A percentile compares a stretch with the other conserved stretches of the same genome.
Conservation (phyloP, 2,888 invertebrate genomes). For the Calameuta filiformis region DNA sequence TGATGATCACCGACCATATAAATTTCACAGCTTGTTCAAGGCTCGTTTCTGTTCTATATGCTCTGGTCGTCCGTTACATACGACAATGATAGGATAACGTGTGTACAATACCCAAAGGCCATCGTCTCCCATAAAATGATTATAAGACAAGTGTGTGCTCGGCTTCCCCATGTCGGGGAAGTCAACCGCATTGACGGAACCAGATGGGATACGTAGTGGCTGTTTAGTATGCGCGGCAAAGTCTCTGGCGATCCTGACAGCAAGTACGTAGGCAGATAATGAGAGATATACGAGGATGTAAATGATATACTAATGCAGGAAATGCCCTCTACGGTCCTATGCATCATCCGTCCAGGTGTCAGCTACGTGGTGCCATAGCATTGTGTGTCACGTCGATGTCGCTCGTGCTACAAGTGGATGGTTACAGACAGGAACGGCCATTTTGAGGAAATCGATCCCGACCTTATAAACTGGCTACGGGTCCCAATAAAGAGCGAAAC, state of each 20-base stretch:
- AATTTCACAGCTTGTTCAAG: too few species aligned
- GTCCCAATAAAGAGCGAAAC: background rate
- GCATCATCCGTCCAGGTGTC: constrained; percentile 61
- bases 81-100: background rate
- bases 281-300: constrained; percentile 51
- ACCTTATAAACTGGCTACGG: background rate
- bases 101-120: background rate
- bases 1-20: too few species aligned
- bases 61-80: too few species aligned
- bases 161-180: background rate
- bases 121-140: background rate
- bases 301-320: constrained; percentile 60
- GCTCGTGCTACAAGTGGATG: background rate
- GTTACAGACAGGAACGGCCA: background rate
- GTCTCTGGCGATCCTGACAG: constrained; percentile 18
- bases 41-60: too few species aligned
- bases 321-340: constrained; percentile 53
- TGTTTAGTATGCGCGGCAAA: constrained; percentile 17
- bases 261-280: constrained; percentile 51
- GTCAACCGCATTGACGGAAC: background rate
- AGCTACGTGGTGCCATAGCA: constrained; percentile 11
- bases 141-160: background rate
- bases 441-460: constrained; percentile 15
- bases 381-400: constrained; percentile 10
- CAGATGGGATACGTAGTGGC: constrained; percentile 5